These are phyloP conservation scores for Trachemys scripta DNA, from an alignment of 2,113 vertebrate species.

Conservation along the genomic window DNA sequence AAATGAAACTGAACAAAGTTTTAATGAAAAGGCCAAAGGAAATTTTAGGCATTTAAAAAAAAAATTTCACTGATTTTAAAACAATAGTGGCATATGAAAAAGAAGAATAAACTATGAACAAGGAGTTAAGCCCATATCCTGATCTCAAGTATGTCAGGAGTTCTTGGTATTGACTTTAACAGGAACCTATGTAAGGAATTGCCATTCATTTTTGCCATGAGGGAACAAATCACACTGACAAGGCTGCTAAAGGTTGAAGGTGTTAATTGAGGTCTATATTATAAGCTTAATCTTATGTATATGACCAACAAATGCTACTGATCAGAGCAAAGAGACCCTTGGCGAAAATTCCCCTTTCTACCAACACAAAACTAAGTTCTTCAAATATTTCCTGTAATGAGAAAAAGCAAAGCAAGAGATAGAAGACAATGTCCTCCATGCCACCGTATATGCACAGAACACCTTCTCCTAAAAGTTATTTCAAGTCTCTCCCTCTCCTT, in stretches of 20 bases:
- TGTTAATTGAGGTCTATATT: background rate
- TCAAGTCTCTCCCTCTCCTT: background rate
- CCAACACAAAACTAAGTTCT: background rate
- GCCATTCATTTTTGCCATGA: constrained; percentile 18
- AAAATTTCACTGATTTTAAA: background rate
- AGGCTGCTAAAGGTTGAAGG: background rate
- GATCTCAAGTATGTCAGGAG: background rate
- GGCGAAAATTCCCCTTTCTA: constrained; percentile 9
- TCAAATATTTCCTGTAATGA: background rate
- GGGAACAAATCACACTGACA: background rate
- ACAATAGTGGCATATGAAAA: background rate
- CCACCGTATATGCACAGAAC: constrained; percentile 8
- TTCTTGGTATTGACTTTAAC: background rate
- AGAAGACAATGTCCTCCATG: constrained; percentile 20
- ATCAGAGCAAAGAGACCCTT: background rate
- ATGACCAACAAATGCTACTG: background rate
- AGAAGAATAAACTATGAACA: background rate
- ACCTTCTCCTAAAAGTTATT: background rate
- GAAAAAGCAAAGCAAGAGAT: background rate
- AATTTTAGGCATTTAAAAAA: background rate
- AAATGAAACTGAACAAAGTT: background rate
- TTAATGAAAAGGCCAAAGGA: background rate
- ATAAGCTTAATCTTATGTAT: background rate
- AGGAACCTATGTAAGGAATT: background rate
- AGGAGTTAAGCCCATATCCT: background rate